A percentile compares a stretch with the other conserved stretches of the same genome.
Evolutionary conservation across 2,888 invertebrate species (phyloP).

Genomic region (Orthosia incerta): DNA sequence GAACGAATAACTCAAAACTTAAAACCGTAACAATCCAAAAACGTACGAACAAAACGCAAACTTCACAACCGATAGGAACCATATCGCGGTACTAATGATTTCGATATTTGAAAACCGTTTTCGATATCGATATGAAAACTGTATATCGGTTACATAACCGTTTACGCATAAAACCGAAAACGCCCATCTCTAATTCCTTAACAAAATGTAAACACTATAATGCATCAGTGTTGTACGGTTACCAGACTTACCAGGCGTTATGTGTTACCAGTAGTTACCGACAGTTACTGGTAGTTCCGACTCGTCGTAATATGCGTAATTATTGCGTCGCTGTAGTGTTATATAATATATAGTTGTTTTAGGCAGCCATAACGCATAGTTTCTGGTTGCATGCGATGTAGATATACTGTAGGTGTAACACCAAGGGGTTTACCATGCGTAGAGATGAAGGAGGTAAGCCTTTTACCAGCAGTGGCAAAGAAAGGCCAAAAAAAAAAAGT

Average conservation of each 20-base stretch:
- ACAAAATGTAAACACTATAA: slow-evolving; percentile 50
- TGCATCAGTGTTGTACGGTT: slow-evolving; percentile 27
- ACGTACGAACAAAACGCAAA: too few relatives aligned
- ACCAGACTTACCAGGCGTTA: slow-evolving; percentile 30
- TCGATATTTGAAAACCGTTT: too few relatives aligned
- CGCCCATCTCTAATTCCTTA: too few relatives aligned
- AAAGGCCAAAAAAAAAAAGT: too few relatives aligned
- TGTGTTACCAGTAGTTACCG: slow-evolving; percentile 4
- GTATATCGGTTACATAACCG: too few relatives aligned
- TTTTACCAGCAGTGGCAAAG: too few relatives aligned
- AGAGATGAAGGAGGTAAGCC: background rate
- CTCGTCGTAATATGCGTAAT: slow-evolving; percentile 38
- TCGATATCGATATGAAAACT: too few relatives aligned
- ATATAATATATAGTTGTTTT: slow-evolving; percentile 31
- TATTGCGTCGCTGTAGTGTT: slow-evolving; percentile 34
- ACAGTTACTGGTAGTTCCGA: slow-evolving; percentile 41
- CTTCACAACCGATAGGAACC: too few relatives aligned
- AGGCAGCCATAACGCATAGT: slow-evolving; percentile 42
- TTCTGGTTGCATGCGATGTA: slow-evolving; percentile 23
- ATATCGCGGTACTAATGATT: too few relatives aligned
- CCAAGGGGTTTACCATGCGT: background rate
- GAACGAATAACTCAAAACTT: too few relatives aligned
- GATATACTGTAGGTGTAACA: background rate
- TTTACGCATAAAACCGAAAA: too few relatives aligned
- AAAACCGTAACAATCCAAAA: too few relatives aligned